phyloP scores from a whole-genome alignment of 2,888 invertebrate species.

The Bugulina stolonifera region DNA sequence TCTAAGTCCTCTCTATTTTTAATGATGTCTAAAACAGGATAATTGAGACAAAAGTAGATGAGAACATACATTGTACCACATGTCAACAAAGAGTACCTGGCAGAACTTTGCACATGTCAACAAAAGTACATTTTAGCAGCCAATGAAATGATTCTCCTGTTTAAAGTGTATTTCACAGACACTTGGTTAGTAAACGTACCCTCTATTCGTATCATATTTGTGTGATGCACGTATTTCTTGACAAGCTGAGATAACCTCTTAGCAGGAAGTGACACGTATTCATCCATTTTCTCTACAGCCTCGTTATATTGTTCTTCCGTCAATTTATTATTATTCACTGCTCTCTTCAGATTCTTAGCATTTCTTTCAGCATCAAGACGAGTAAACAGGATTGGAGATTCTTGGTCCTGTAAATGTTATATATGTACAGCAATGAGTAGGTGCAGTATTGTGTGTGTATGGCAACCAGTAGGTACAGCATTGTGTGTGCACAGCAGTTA shows the following conservation, averaged over 20 bases:
- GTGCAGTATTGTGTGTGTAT: too few relatives aligned
- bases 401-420: slow-evolving; percentile 29
- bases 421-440: too few relatives aligned
- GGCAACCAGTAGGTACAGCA: too few relatives aligned
- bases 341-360: slow-evolving; percentile 49
- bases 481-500: too few relatives aligned
- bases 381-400: slow-evolving; percentile 49
- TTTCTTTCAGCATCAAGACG: slow-evolving; percentile 50
- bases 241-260: slow-evolving; percentile 47
- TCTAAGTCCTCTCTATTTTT: slow-evolving; percentile 43
- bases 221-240: slow-evolving; percentile 48
- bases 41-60: too few relatives aligned
- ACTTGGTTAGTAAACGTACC: too few relatives aligned
- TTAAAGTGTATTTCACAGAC: too few relatives aligned
- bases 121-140: too few relatives aligned
- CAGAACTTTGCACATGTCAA: too few relatives aligned
- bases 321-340: slow-evolving; percentile 33
- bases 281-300: slow-evolving; percentile 47
- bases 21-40: slow-evolving; percentile 41
- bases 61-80: too few relatives aligned
- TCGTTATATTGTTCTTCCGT: slow-evolving; percentile 35
- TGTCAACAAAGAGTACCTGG: too few relatives aligned
- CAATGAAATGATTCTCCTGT: too few relatives aligned
- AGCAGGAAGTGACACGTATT: slow-evolving; percentile 49
- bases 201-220: slow-evolving; percentile 48